A percentile compares a stretch with the other conserved stretches of the same genome.
phyloP scores from a whole-genome alignment of 2,113 vertebrate species.

The Manacus vitellinus region DNA sequence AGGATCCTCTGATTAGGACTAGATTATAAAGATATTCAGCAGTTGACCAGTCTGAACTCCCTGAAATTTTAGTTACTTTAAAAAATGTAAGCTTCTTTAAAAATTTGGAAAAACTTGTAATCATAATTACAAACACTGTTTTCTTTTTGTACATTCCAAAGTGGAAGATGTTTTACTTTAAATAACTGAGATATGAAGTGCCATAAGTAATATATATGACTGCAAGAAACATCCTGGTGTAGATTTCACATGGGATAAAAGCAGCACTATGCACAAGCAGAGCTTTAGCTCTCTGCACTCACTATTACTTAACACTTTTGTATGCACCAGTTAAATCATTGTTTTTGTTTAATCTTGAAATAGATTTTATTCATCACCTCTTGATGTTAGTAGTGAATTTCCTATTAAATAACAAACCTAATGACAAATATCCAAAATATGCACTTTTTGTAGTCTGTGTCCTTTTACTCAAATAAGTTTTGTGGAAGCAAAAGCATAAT shows the following conservation, averaged over 20 bases:
- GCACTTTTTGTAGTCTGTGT: neutral
- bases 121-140: neutral
- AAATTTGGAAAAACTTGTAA: neutral
- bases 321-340: neutral
- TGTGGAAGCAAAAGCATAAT: conserved; percentile 18
- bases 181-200: neutral
- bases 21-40: neutral
- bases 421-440: neutral
- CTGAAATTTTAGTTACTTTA: neutral
- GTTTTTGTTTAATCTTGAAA: neutral
- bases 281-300: neutral
- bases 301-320: neutral
- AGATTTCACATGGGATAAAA: neutral
- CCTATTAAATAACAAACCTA: neutral
- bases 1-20: neutral
- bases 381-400: neutral
- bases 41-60: neutral
- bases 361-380: neutral
- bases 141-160: neutral
- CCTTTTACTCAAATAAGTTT: neutral
- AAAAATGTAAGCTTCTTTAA: neutral
- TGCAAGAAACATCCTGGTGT: neutral
- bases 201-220: neutral
- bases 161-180: neutral
- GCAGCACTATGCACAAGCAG: neutral